These are phyloP conservation scores for Loripinus fragilis DNA, from an alignment of 2,888 invertebrate species.

Conservation along the genomic window DNA sequence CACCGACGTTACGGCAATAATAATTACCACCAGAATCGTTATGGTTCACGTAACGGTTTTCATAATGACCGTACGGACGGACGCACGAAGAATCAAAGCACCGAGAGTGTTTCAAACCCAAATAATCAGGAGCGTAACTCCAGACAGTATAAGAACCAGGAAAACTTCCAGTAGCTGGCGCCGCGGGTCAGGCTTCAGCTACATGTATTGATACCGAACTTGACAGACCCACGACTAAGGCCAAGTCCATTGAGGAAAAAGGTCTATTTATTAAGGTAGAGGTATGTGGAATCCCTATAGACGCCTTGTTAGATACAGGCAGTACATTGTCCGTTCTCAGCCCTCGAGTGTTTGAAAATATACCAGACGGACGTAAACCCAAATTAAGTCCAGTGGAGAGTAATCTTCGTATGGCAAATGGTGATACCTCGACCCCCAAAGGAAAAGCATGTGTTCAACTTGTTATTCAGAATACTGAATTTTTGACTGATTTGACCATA, in stretches of 20 bases:
- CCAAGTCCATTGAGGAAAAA: background rate
- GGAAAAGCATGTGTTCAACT: background rate
- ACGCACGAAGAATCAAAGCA: slow-evolving; percentile 2
- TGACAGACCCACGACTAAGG: background rate
- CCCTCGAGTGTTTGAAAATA: background rate
- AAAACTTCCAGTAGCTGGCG: slow-evolving; percentile 12
- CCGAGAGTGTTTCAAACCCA: background rate
- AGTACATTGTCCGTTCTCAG: background rate
- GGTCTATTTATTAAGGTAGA: background rate
- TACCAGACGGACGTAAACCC: too few relatives aligned
- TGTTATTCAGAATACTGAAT: background rate
- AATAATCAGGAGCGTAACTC: background rate
- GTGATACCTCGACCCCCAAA: background rate
- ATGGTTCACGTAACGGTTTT: background rate
- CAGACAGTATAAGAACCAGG: background rate
- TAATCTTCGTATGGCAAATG: background rate
- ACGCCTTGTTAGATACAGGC: background rate
- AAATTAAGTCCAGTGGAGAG: background rate
- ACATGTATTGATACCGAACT: background rate
- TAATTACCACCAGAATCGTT: background rate
- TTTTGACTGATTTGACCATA: background rate
- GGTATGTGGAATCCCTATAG: background rate
- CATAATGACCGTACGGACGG: background rate
- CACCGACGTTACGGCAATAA: too few relatives aligned
- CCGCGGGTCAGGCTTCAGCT: slow-evolving; percentile 17